Conservation (phyloP, 2,113 vertebrate species). For the Opisthocomus hoazin region DNA sequence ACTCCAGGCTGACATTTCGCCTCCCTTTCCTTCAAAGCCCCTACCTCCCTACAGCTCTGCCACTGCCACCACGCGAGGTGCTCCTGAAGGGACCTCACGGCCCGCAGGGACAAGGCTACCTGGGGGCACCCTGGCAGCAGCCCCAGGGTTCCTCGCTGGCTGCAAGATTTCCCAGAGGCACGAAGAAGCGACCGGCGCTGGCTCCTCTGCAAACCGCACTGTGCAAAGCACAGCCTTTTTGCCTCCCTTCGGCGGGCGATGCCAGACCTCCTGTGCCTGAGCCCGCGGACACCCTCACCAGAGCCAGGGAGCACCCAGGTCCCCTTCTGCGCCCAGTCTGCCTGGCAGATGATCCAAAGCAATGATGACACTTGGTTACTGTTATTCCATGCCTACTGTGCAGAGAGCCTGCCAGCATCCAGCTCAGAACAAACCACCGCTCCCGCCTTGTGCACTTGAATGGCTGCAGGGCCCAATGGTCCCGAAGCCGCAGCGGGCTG, state of each 20-base stretch:
- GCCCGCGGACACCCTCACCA: fast-evolving
- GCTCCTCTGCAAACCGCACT: not conserved
- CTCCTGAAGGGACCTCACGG: not conserved
- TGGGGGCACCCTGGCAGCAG: not conserved
- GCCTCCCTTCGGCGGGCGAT: not conserved
- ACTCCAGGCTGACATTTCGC: not conserved
- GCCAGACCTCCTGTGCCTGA: not conserved
- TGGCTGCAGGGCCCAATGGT: not conserved
- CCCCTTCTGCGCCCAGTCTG: not conserved
- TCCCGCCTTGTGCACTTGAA: not conserved
- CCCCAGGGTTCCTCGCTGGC: not conserved
- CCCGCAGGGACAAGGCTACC: not conserved
- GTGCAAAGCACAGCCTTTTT: not conserved
- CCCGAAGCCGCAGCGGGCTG: not conserved
- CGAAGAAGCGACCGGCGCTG: fast-evolving
- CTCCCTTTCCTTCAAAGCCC: not conserved
- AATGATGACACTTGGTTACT: not conserved
- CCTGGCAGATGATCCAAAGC: not conserved
- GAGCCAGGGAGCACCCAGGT: not conserved
- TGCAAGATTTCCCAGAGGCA: not conserved
- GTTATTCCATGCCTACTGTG: not conserved
- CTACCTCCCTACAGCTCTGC: not conserved
- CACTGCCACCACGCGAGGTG: fast-evolving
- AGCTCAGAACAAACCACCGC: not conserved
- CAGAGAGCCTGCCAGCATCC: not conserved